A percentile compares a stretch with the other conserved stretches of the same genome.
These are phyloP conservation scores for Daphoenositta chrysoptera DNA, from an alignment of 2,113 vertebrate species.

Conservation along the genomic window DNA sequence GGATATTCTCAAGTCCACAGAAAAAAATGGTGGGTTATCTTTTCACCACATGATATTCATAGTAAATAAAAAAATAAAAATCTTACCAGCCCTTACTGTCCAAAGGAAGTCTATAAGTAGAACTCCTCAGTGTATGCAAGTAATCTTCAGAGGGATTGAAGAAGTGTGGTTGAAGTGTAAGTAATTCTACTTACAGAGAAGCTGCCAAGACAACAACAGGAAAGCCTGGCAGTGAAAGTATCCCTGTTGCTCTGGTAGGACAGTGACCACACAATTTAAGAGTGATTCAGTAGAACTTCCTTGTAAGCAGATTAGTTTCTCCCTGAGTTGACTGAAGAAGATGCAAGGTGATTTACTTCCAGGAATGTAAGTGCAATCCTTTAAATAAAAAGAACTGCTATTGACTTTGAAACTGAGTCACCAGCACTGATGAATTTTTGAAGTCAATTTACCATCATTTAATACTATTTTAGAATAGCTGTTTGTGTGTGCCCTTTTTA, in stretches of 20 bases:
- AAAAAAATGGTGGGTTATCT: background rate
- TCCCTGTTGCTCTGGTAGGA: background rate
- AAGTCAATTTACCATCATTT: background rate
- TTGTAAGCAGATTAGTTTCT: background rate
- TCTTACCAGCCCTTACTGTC: background rate
- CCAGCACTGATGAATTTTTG: background rate
- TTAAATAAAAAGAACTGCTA: background rate
- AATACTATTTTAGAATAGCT: background rate
- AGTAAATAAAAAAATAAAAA: background rate
- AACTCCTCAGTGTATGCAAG: background rate
- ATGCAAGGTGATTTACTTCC: background rate
- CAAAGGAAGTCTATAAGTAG: background rate
- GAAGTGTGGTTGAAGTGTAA: background rate
- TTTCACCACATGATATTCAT: background rate
- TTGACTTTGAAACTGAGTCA: background rate
- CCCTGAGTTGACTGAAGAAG: background rate
- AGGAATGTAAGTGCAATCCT: background rate
- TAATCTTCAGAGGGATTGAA: background rate
- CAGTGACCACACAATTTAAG: fast-evolving
- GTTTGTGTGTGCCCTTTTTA: background rate
- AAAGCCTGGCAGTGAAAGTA: background rate
- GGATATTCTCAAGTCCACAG: background rate
- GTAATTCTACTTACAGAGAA: background rate
- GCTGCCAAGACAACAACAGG: background rate
- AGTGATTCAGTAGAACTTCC: background rate